Evolutionary conservation across 2,888 invertebrate genomes (phyloP), one percentile per base, ranked within the genome.

Genomic region (Achlya flavicornis): DNA sequence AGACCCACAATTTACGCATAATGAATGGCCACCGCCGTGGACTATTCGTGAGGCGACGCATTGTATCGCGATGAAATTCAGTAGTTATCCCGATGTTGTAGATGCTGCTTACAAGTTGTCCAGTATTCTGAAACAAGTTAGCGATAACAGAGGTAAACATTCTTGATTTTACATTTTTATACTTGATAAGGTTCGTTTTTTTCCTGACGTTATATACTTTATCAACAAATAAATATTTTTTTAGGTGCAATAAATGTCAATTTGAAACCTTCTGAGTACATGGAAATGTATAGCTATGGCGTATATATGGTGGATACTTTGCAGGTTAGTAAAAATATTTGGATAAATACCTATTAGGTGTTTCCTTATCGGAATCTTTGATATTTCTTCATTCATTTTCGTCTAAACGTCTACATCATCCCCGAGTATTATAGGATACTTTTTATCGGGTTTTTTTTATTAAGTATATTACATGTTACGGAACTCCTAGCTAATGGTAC

Each of bases 221-320:
- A 38, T 33, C n/a, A n/a, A 16, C 19, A 38, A 35, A 4, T 75
- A 88, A 41, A 79, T 87, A 43, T 79, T 79, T 76, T 94, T 78
- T 75, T 88, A 81, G 94, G 94, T 58, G 91, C 92, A 77, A 93
- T 94, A 62, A 87, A 85, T 68, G 80, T 85, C 59, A 86, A 94
- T 65, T 85, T 94, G 57, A 80, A 88, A 63, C 94, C 95, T 57
- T 76, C 83, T 66, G 89, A 94, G 60, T 89, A 91, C 64, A 90
- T 95, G 91, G 84, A 94, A 64, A 88, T 93, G 76, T 94, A 94
- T 71, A 95, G 94, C 63, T 89, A 92, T 64, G 93, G 94, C 4
- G 87, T 93, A 1, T 90, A 94, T 71, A 77, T 95, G 63, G 86
- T 95, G 19, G 89, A 89, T 63, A 87, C 92, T 57, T 77, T 95